Evolutionary conservation across 2,113 vertebrate genomes (phyloP).

Genomic region (Tympanuchus pallidicinctus): DNA sequence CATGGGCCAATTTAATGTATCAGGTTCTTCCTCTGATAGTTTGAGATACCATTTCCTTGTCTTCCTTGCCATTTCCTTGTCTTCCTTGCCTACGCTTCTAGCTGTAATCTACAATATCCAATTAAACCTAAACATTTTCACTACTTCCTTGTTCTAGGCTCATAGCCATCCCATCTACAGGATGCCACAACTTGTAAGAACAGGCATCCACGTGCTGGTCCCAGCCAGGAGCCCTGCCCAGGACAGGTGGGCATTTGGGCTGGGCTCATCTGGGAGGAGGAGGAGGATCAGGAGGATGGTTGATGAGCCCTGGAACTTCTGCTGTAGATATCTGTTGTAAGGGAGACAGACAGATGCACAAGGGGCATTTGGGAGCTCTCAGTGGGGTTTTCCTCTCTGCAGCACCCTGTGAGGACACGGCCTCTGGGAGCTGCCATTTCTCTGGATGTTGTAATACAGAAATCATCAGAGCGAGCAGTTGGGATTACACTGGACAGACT

Average conservation of each 20-base stretch:
- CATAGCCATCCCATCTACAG: not conserved
- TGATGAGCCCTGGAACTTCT: not conserved
- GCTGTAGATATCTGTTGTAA: not conserved
- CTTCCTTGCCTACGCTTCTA: no score
- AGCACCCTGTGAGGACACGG: not conserved
- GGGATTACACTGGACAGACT: constrained; percentile 7
- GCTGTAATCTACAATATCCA: no score
- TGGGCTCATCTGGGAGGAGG: not conserved
- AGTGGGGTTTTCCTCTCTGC: not conserved
- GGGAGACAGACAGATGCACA: rapidly evolving
- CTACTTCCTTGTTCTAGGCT: not conserved
- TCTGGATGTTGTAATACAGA: rapidly evolving
- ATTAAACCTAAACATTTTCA: no score
- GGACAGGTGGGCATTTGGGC: not conserved
- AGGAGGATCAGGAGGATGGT: not conserved
- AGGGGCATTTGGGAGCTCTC: rapidly evolving
- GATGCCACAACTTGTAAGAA: not conserved
- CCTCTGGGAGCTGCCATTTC: not conserved
- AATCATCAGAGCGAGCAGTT: not conserved
- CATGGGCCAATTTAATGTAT: no score
- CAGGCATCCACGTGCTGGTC: not conserved
- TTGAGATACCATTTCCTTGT: no score
- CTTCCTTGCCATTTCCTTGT: no score
- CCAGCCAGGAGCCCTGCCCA: not conserved
- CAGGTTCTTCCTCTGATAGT: no score